These are phyloP conservation scores for Trinectes maculatus DNA, from an alignment of 2,113 vertebrate species.

Conservation along the genomic window DNA sequence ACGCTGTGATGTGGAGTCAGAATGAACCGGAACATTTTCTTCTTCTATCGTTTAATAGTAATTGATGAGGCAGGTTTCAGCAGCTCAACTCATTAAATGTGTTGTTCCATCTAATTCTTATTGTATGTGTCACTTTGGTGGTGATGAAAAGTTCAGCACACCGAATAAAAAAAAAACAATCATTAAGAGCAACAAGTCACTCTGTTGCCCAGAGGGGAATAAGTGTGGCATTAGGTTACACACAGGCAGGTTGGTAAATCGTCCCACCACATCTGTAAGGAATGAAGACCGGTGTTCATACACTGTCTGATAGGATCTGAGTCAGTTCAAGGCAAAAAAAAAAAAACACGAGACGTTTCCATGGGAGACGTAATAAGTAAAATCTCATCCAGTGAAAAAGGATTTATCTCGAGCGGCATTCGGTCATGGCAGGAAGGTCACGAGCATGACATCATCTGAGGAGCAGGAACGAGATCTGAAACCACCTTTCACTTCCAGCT, in stretches of 20 bases:
- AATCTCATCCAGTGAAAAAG: constrained; percentile 26
- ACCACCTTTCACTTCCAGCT: constrained; percentile 33
- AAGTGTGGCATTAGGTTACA: constrained; percentile 31
- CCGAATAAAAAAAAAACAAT: no score
- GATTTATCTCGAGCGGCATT: constrained; percentile 8
- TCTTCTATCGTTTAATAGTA: no score
- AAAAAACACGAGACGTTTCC: constrained; percentile 28
- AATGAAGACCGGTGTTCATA: constrained; percentile 26
- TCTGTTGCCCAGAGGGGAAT: constrained; percentile 11
- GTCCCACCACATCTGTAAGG: constrained; percentile 24
- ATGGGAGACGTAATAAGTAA: constrained; percentile 32
- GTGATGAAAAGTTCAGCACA: constrained; percentile 34
- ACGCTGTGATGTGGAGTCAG: background rate
- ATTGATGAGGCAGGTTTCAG: background rate
- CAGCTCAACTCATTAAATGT: background rate
- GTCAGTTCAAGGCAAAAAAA: constrained; percentile 28
- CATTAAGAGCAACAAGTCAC: constrained; percentile 32
- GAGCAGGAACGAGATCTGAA: constrained; percentile 31
- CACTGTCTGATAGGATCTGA: constrained; percentile 42
- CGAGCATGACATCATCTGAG: constrained; percentile 43
- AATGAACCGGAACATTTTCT: no score
- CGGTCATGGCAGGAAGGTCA: constrained; percentile 48
- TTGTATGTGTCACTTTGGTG: constrained; percentile 30
- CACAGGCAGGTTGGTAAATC: constrained; percentile 29
- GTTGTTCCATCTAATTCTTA: constrained; percentile 32